A percentile compares a stretch with the other conserved stretches of the same genome.
phyloP scores from a whole-genome alignment of 2,797 vertebrate species.

The Tragelaphus oryx region DNA sequence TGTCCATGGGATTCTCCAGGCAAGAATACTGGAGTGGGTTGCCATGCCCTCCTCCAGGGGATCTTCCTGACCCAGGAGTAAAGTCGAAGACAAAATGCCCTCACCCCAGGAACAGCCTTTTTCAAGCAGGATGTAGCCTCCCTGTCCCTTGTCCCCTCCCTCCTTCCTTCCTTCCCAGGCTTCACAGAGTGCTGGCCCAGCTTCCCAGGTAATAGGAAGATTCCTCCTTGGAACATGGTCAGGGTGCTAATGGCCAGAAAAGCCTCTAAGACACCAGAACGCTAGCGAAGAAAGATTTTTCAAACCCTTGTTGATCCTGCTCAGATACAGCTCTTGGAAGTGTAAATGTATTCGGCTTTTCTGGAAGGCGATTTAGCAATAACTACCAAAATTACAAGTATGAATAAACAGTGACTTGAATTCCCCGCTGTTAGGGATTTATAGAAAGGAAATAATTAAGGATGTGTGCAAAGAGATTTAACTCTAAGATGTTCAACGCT shows the following conservation, averaged over 20 bases:
- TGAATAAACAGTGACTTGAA: constrained; percentile 34
- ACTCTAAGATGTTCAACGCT: not conserved
- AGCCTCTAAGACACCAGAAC: not conserved
- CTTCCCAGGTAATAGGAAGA: not conserved
- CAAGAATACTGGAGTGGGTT: no score
- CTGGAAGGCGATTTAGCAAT: not conserved
- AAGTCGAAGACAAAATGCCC: not conserved
- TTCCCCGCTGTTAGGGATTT: not conserved
- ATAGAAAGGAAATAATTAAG: constrained; percentile 45
- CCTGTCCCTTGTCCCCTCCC: fast-evolving
- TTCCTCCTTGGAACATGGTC: not conserved
- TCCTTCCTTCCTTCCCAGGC: not conserved
- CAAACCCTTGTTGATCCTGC: not conserved
- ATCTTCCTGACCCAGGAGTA: not conserved
- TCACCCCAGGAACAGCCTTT: not conserved
- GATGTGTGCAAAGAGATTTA: not conserved
- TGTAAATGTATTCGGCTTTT: not conserved
- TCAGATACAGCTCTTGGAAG: not conserved
- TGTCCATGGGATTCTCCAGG: no score
- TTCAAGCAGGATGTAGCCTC: not conserved
- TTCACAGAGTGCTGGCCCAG: fast-evolving
- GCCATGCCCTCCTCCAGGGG: no score
- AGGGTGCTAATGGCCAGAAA: not conserved
- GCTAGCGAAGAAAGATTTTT: not conserved
- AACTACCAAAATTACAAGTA: not conserved